phyloP scores from a whole-genome alignment of 2,113 vertebrate genomes.

The Empidonax alnorum region DNA sequence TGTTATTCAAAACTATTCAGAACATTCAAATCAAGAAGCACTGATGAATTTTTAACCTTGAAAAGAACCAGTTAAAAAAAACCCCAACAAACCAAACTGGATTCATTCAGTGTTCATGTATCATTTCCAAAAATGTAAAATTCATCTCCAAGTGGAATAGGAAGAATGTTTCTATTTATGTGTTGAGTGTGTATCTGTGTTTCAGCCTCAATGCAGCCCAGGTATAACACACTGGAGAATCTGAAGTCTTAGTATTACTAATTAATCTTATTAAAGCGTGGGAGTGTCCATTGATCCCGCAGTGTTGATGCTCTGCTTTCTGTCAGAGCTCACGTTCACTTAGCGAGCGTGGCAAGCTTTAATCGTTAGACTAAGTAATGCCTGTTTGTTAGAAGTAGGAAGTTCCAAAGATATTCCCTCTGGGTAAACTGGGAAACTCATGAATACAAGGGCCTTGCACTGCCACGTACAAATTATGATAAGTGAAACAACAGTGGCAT shows the following conservation, averaged over 20 bases:
- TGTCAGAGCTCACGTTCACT: neutral
- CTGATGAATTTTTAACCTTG: slow-evolving; percentile 37
- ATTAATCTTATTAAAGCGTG: neutral
- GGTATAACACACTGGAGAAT: neutral
- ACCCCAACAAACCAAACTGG: neutral
- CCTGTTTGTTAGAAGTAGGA: slow-evolving; percentile 32
- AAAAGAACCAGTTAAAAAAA: slow-evolving; percentile 3
- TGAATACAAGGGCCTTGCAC: neutral
- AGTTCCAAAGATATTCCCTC: slow-evolving; percentile 57
- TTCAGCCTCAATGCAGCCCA: neutral
- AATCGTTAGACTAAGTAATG: slow-evolving; percentile 19
- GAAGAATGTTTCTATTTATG: neutral
- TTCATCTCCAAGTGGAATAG: neutral
- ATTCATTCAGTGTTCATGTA: neutral
- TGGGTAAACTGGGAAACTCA: slow-evolving; percentile 12
- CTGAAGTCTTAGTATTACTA: neutral
- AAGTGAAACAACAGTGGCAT: slow-evolving; percentile 28
- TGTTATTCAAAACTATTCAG: slow-evolving; percentile 58
- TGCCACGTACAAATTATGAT: slow-evolving; percentile 30
- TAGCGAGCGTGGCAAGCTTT: neutral
- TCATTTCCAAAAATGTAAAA: slow-evolving; percentile 12
- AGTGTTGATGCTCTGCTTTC: neutral
- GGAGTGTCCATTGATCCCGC: neutral
- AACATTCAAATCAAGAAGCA: slow-evolving; percentile 50
- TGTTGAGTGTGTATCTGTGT: neutral